Base-by-base conservation (phyloP, 2,888 invertebrate genomes). In the Zygothrica quintamaculata region DNA sequence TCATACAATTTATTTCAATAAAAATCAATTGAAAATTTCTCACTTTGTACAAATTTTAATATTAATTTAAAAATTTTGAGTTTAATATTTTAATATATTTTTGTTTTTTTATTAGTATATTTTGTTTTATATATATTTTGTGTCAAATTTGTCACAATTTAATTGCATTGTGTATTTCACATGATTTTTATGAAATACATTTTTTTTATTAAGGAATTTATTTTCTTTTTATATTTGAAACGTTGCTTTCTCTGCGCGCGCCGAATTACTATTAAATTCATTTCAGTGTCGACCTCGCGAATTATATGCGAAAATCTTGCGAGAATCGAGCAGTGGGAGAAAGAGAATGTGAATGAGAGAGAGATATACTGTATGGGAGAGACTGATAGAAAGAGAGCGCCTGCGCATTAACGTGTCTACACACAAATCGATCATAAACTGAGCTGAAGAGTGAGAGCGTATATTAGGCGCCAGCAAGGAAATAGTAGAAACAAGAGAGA, bases 181-280 rank as follows among this genome's bases (percentile, higher is more conserved):
- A 64, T 70, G 39, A 13, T 62, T 57, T 56, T 18, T 36, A 34
- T 43, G 39, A 55, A 46, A 31, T 22, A 16, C 51, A 47, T 58
- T 48, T 46, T 61, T 48, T 0, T 34, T 22, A 31, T 57, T 46
- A 18, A 51, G 25, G 33, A 25, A 16, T 36, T 31, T 15, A 29
- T 26, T 15, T 4, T 12, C 13, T 29, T 9, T 8, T 48, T 11
- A 22, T 51, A 51, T 36, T 46, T 31, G 36, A 39, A 50, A 59
- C 71, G 87, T 78, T 88, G 89, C 73, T 80, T 86, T 78, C 88
- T 76, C 72, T 73, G 70, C 80, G 77, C 88, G 77, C 77, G 81
- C 86, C 77, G 74, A 87, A 84, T 80, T 80, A 79, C 88, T 84
- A 89, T 86, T 90, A 88, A 90, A 80, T 75, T 74, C 74, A 84